A percentile compares a stretch with the other conserved stretches of the same genome.
These are phyloP conservation scores for Eurystomus glaucurus DNA, from an alignment of 2,797 vertebrate genomes.

Conservation along the genomic window DNA sequence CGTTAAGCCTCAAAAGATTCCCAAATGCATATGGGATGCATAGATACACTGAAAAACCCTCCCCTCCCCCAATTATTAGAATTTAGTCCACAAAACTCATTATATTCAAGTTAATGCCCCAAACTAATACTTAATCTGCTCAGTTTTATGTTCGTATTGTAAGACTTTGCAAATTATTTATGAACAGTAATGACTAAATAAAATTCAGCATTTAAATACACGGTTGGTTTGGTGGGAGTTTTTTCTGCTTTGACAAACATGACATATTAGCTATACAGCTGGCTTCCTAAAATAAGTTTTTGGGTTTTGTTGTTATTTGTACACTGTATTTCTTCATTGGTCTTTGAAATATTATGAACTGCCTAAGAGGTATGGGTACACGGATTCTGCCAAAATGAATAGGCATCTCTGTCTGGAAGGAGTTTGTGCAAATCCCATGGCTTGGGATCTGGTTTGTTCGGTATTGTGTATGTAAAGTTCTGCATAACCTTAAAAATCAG, in stretches of 20 bases:
- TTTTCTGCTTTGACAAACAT: background rate
- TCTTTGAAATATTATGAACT: background rate
- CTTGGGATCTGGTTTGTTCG: background rate
- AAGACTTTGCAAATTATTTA: background rate
- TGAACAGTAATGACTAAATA: background rate
- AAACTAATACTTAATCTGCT: background rate
- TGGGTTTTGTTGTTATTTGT: background rate
- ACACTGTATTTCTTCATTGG: background rate
- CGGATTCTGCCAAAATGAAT: background rate
- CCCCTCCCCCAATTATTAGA: background rate
- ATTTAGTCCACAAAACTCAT: background rate
- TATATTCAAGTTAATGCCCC: background rate
- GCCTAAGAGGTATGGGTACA: background rate
- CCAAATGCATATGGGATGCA: rapidly evolving
- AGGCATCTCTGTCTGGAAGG: background rate
- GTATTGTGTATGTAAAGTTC: background rate
- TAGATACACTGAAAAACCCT: background rate
- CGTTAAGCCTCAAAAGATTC: background rate
- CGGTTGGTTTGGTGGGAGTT: background rate
- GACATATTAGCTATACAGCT: background rate
- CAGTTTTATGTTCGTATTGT: background rate
- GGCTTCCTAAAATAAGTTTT: background rate
- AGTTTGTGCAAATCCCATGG: background rate
- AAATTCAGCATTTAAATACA: background rate
- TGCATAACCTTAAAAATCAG: background rate